Evolutionary conservation across 2,888 invertebrate species (phyloP).

Genomic region (Limnephilus marmoratus): DNA sequence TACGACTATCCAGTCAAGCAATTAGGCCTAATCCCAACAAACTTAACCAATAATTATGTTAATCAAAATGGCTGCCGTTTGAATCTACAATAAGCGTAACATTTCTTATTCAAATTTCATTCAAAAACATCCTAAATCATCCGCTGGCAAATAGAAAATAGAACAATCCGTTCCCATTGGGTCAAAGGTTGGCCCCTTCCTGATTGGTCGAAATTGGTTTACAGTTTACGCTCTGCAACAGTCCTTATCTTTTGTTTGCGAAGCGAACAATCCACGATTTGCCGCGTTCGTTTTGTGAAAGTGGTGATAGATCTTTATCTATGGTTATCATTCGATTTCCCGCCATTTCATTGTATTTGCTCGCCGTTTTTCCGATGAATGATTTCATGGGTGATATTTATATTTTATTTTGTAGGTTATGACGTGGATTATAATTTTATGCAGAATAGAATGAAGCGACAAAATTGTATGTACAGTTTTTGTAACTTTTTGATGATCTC

Average conservation of each 20-base stretch:
- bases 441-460: background rate
- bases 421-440: background rate
- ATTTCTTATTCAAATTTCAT: background rate
- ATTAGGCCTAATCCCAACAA: background rate
- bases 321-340: conserved; percentile 5
- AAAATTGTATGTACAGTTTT: too few relatives aligned
- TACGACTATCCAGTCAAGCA: background rate
- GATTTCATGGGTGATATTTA: background rate
- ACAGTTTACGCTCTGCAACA: conserved; percentile 18
- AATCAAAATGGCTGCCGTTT: background rate
- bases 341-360: background rate
- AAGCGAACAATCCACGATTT: conserved; percentile 6
- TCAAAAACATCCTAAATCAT: background rate
- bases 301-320: conserved; percentile 28
- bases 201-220: background rate
- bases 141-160: background rate
- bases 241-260: conserved; percentile 2
- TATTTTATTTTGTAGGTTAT: background rate
- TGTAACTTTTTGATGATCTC: too few relatives aligned
- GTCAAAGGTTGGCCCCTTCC: conserved; percentile 16
- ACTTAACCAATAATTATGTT: background rate
- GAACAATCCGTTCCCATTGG: conserved; percentile 8
- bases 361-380: conserved; percentile 3
- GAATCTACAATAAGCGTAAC: background rate
- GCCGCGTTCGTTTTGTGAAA: conserved; percentile 22